Evolutionary conservation across 2,888 invertebrate genomes (phyloP), one percentile per base, ranked within the genome.

Genomic region (Mycalesis mineus): DNA sequence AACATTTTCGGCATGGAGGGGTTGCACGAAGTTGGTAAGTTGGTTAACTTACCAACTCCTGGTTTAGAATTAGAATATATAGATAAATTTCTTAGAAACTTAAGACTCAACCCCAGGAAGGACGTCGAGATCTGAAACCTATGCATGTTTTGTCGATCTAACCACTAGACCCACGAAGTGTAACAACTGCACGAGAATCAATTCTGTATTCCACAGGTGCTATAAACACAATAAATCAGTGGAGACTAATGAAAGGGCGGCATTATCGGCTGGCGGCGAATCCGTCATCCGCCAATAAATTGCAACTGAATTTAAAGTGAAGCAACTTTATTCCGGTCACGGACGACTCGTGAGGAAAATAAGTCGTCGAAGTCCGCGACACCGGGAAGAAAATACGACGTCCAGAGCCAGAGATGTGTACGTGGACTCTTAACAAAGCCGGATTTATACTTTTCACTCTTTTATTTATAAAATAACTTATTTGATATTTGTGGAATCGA

Each of bases 231-330:
- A 63, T 67, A 67, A 67, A 67, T 66, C 63, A 59, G 60, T 45
- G 57, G 31, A 17, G 56, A 56, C 55, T 64, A 65, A 66, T 64
- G 56, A 65, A 65, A 63, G 63, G 54, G 58, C 55, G 56, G 29
- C 17, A 6, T 55, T 63, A 62, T 64, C 63, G 63, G 63, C 60
- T 62, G 60, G 57, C 50, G 55, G 54, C 42, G 49, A 63, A 66
- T 63, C 61, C 65, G 62, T 67, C 66, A 67, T 64, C 65, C 61
- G 60, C 54, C 53, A 61, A 55, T 63, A 66, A 66, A 66, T 65
- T 61, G 60, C 65, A 61, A 61, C 63, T 60, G 65, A 65, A 65
- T 67, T 67, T 65, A 62, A 64, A 68, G 63, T 62, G 55, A 61
- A 55, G 31, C 57, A 42, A 40, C 17, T 28, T 39, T 39, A 66